Evolutionary conservation across 2,888 invertebrate genomes (phyloP).

Genomic region (Scaptodrosophila latifasciaeformis): DNA sequence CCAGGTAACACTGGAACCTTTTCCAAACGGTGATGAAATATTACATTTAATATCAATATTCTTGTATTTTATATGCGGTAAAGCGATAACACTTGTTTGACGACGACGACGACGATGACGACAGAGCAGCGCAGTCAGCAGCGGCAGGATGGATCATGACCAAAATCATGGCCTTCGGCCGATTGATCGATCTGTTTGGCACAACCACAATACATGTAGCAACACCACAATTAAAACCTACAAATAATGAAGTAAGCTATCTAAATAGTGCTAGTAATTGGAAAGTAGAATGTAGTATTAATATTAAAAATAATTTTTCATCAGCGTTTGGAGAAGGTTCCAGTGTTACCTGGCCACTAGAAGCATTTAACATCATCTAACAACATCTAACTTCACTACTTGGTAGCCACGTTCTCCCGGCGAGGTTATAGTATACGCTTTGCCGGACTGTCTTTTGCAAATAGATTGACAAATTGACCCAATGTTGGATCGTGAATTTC

Average conservation of each 20-base stretch:
- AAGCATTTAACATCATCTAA: neutral
- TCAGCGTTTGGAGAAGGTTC: neutral
- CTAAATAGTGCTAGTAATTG: no score
- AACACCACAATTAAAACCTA: no score
- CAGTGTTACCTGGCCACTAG: neutral
- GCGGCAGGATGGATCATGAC: no score
- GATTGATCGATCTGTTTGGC: no score
- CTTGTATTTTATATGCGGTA: no score
- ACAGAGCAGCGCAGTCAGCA: no score
- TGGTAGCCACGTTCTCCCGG: conserved; percentile 3
- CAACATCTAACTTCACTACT: neutral
- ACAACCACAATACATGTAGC: no score
- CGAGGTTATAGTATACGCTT: neutral
- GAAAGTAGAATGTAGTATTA: no score
- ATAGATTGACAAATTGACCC: neutral
- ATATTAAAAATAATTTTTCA: neutral
- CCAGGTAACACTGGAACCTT: neutral
- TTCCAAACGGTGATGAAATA: neutral
- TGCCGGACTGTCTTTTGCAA: neutral
- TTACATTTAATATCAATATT: neutral
- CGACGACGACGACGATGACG: no score
- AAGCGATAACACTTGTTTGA: no score
- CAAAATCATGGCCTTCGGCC: no score
- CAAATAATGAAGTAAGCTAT: no score
- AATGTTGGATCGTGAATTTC: conserved; percentile 3